phyloP scores from a whole-genome alignment of 2,888 invertebrate genomes.

The Nowickia ferox region DNA sequence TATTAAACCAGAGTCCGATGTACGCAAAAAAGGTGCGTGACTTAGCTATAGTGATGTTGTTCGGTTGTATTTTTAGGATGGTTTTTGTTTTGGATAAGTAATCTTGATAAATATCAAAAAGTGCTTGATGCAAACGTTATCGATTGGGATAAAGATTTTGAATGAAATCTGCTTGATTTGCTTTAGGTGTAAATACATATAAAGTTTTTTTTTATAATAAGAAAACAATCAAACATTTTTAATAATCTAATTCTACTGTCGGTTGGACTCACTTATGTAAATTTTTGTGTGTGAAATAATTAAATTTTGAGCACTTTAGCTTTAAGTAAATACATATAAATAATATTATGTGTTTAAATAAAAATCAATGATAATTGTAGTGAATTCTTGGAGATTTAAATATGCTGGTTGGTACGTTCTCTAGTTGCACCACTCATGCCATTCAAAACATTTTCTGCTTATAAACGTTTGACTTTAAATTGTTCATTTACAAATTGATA shows the following conservation, averaged over 20 bases:
- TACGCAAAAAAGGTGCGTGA: too few relatives aligned
- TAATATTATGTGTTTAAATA: neutral
- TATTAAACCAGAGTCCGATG: too few relatives aligned
- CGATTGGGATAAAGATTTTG: too few relatives aligned
- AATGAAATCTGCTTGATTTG: too few relatives aligned
- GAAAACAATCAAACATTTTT: neutral
- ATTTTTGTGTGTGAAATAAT: neutral
- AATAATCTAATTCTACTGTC: neutral
- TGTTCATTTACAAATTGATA: slow-evolving; percentile 70
- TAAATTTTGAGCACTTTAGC: slow-evolving; percentile 6
- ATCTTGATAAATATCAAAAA: too few relatives aligned
- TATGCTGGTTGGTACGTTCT: slow-evolving; percentile 53
- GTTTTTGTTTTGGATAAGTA: too few relatives aligned
- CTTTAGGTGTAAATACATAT: too few relatives aligned
- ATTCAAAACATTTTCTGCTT: slow-evolving; percentile 4
- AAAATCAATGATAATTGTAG: slow-evolving; percentile 55
- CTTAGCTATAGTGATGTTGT: too few relatives aligned
- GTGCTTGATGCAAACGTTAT: too few relatives aligned
- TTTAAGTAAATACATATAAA: neutral
- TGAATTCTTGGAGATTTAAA: slow-evolving; percentile 53
- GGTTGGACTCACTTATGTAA: neutral
- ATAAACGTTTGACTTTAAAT: slow-evolving; percentile 66
- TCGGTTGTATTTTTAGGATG: too few relatives aligned
- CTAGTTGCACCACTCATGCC: slow-evolving; percentile 41
- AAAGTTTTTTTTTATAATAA: too few relatives aligned